Conservation (phyloP, 2,888 invertebrate genomes). For the Lycophotia porphyrea region DNA sequence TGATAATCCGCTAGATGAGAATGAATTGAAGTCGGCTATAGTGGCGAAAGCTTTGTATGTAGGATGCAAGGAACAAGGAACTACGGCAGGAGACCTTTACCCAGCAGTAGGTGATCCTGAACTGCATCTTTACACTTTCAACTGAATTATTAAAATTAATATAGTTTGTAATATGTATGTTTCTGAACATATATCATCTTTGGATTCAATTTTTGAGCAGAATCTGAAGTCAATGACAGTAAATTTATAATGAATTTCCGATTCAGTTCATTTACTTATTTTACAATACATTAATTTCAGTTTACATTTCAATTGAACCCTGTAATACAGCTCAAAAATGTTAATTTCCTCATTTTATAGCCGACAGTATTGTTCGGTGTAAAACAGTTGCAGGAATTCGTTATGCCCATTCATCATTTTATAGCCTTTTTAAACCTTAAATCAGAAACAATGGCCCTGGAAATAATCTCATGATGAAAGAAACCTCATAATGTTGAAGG, state of each 20-base stretch:
- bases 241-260: constrained; percentile 15
- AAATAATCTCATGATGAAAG: constrained; percentile 16
- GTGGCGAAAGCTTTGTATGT: no score
- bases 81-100: no score
- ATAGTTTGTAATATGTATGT: not conserved
- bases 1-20: no score
- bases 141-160: not conserved
- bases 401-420: constrained; percentile 25
- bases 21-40: no score
- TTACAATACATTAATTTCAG: constrained; percentile 25
- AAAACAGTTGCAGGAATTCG: constrained; percentile 2
- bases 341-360: constrained; percentile 34
- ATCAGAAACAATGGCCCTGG: constrained; percentile 24
- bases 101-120: no score
- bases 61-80: no score
- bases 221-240: no score
- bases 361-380: constrained; percentile 13
- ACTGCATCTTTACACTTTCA: no score
- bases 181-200: not conserved
- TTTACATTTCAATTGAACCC: constrained; percentile 17
- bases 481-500: not conserved
- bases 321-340: constrained; percentile 13
- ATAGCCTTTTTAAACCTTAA: constrained; percentile 3
- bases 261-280: constrained; percentile 15
- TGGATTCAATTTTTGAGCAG: not conserved